phyloP scores from a whole-genome alignment of 2,888 invertebrate species.

The Drosophila ochracea region DNA sequence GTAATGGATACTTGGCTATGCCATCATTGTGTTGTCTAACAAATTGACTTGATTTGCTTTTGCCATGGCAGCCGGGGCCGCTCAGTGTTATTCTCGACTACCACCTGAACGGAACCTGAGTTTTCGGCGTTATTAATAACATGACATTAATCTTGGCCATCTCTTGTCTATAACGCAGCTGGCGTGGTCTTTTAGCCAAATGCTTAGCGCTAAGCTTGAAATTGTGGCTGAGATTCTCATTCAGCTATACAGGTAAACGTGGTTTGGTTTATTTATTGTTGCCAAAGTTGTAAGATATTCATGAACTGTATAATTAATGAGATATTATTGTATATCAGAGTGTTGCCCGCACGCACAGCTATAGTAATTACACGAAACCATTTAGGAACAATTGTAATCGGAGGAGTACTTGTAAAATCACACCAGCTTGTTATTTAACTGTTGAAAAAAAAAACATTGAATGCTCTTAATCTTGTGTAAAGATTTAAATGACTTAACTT shows the following conservation, averaged over 20 bases:
- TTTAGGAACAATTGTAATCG: slow-evolving; percentile 12
- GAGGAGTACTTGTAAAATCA: background rate
- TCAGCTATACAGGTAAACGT: slow-evolving; percentile 37
- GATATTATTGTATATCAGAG: slow-evolving; percentile 21
- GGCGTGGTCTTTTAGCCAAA: slow-evolving; percentile 57
- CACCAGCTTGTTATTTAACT: background rate
- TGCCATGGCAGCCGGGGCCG: slow-evolving; percentile 15
- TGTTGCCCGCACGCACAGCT: background rate
- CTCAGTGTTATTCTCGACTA: slow-evolving; percentile 11
- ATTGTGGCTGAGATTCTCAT: slow-evolving; percentile 64
- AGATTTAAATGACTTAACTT: background rate
- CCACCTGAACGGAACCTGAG: slow-evolving; percentile 49
- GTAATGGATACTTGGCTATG: slow-evolving; percentile 69
- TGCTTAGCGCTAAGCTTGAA: slow-evolving; percentile 66
- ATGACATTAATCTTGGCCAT: slow-evolving; percentile 65
- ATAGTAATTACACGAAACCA: slow-evolving; percentile 23
- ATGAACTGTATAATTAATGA: slow-evolving; percentile 57
- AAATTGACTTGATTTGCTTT: slow-evolving; percentile 71
- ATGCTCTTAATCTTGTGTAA: background rate
- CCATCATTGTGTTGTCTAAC: slow-evolving; percentile 55
- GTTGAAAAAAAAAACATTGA: background rate
- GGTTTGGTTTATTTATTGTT: slow-evolving; percentile 33
- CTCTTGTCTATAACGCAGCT: slow-evolving; percentile 57
- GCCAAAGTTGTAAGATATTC: slow-evolving; percentile 25
- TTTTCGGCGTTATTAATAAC: slow-evolving; percentile 68